Evolutionary conservation across 1,140 invertebrate genomes (phyloP).

Genomic region (Drosophila insularis): DNA sequence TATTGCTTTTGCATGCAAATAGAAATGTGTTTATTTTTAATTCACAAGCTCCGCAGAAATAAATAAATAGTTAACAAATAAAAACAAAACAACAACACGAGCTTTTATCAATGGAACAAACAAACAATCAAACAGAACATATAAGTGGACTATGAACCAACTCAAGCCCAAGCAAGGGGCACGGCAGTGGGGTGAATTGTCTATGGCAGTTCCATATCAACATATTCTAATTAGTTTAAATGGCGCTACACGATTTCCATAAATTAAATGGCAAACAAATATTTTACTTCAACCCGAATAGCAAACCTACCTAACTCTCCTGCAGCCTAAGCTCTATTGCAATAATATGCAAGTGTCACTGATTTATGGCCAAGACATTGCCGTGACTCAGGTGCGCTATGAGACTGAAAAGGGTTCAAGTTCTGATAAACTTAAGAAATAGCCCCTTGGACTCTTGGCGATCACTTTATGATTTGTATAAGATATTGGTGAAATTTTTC

Average conservation of each 20-base stretch:
- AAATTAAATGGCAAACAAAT: constrained; percentile 65
- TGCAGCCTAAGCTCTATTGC: constrained; percentile 29
- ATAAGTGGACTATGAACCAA: constrained; percentile 33
- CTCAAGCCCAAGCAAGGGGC: neutral
- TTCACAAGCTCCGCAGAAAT: constrained; percentile 13
- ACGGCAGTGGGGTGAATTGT: neutral
- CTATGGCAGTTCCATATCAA: constrained; percentile 15
- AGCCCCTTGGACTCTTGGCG: too few relatives aligned
- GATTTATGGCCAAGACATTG: constrained; percentile 63
- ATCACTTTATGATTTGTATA: too few relatives aligned
- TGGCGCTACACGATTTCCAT: constrained; percentile 71
- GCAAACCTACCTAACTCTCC: constrained; percentile 18
- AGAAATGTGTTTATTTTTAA: constrained; percentile 53
- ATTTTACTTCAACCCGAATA: constrained; percentile 53
- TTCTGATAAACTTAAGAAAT: too few relatives aligned
- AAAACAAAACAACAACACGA: constrained; percentile 32
- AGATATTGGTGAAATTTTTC: too few relatives aligned
- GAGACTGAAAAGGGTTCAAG: neutral
- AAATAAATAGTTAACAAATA: constrained; percentile 48
- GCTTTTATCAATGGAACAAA: constrained; percentile 65
- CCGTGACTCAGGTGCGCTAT: neutral
- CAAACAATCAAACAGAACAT: constrained; percentile 20
- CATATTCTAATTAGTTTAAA: constrained; percentile 65
- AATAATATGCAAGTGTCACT: constrained; percentile 70
- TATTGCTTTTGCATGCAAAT: constrained; percentile 27